These are phyloP conservation scores for Eugnorisma glareosa DNA, from an alignment of 2,888 invertebrate genomes.

Conservation along the genomic window DNA sequence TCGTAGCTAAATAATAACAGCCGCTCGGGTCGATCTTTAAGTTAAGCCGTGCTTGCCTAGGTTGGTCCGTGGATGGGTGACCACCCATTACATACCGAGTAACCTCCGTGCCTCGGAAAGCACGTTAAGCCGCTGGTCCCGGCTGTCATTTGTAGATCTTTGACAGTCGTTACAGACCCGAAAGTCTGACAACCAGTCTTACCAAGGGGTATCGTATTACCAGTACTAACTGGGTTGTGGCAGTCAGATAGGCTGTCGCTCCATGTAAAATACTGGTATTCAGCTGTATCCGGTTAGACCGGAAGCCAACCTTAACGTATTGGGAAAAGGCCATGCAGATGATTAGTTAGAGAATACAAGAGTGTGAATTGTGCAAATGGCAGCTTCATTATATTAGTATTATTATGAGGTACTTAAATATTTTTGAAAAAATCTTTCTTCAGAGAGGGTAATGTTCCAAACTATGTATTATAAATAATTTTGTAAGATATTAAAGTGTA, in stretches of 20 bases:
- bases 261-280: neutral
- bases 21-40: neutral
- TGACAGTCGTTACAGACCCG: neutral
- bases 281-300: neutral
- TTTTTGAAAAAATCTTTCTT: constrained; percentile 44
- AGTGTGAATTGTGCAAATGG: constrained; percentile 16
- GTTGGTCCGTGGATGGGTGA: neutral
- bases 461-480: constrained; percentile 42
- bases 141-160: neutral
- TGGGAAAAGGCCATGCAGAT: neutral
- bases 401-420: constrained; percentile 24
- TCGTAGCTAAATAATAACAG: neutral
- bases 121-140: neutral
- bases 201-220: neutral
- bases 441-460: constrained; percentile 38
- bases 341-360: neutral
- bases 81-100: neutral
- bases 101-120: neutral
- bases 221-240: neutral
- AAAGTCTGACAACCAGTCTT: neutral
- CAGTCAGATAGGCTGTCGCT: neutral
- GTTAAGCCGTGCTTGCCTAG: neutral
- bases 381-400: constrained; percentile 35
- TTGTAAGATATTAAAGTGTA: constrained; percentile 36
- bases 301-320: neutral